Conservation (phyloP, 2,113 vertebrate species). For the Murina feae region DNA sequence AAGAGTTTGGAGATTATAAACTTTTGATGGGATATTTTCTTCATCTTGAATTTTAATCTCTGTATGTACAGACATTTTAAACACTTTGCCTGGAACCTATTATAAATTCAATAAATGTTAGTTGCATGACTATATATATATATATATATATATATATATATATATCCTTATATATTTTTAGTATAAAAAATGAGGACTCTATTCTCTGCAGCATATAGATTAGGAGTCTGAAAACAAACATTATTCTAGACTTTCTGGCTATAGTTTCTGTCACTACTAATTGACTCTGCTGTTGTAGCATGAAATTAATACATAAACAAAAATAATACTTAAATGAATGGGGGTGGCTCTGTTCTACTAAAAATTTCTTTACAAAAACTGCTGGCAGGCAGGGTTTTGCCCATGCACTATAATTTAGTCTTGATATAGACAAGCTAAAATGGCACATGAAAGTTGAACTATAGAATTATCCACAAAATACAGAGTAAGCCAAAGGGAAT, state of each 20-base stretch:
- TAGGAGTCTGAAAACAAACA: neutral
- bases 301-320: neutral
- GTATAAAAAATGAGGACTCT: neutral
- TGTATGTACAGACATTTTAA: neutral
- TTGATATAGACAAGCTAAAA: neutral
- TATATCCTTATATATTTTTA: neutral
- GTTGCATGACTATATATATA: neutral
- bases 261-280: neutral
- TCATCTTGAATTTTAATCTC: slow-evolving; percentile 45
- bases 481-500: neutral
- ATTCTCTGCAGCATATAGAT: neutral
- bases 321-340: neutral
- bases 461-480: neutral
- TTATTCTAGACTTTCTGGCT: neutral
- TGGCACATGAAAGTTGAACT: neutral
- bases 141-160: neutral
- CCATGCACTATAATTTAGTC: neutral
- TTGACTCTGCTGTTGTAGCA: neutral
- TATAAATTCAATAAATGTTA: neutral
- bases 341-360: neutral
- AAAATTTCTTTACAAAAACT: neutral
- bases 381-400: neutral
- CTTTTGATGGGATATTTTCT: slow-evolving; percentile 27
- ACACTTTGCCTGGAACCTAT: neutral
- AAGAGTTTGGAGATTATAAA: slow-evolving; percentile 53